phyloP scores from a whole-genome alignment of 2,113 vertebrate species.

The Sitta europaea region DNA sequence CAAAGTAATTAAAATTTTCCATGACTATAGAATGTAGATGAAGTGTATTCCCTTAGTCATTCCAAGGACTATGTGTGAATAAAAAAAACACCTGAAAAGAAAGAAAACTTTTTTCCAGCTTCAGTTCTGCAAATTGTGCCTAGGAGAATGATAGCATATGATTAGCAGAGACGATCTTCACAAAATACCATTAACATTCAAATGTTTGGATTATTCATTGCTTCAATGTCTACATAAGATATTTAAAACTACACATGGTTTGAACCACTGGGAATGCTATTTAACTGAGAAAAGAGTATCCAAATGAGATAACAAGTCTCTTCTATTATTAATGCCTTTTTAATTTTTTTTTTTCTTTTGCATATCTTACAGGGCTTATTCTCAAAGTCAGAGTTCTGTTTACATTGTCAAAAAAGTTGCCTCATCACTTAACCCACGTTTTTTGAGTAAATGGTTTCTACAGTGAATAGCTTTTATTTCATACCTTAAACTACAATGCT shows the following conservation, averaged over 20 bases:
- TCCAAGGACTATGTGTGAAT: background rate
- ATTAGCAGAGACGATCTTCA: background rate
- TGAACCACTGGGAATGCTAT: background rate
- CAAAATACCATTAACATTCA: background rate
- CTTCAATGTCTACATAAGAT: background rate
- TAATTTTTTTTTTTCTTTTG: background rate
- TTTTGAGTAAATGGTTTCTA: background rate
- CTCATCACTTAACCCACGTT: background rate
- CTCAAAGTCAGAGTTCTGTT: background rate
- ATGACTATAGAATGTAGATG: background rate
- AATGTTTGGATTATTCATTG: background rate
- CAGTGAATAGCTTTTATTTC: background rate
- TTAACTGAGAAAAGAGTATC: background rate
- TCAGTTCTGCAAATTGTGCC: background rate
- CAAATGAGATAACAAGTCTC: background rate
- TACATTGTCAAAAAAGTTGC: background rate
- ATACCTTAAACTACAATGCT: background rate
- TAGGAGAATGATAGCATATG: background rate
- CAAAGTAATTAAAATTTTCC: conserved; percentile 59
- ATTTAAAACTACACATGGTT: background rate
- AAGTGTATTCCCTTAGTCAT: conserved; percentile 5
- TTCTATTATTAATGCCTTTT: background rate
- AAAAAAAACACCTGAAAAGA: background rate
- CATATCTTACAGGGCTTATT: background rate
- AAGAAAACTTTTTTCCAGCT: background rate